These are phyloP conservation scores for Muscina levida DNA, from an alignment of 2,888 invertebrate genomes.

Conservation along the genomic window DNA sequence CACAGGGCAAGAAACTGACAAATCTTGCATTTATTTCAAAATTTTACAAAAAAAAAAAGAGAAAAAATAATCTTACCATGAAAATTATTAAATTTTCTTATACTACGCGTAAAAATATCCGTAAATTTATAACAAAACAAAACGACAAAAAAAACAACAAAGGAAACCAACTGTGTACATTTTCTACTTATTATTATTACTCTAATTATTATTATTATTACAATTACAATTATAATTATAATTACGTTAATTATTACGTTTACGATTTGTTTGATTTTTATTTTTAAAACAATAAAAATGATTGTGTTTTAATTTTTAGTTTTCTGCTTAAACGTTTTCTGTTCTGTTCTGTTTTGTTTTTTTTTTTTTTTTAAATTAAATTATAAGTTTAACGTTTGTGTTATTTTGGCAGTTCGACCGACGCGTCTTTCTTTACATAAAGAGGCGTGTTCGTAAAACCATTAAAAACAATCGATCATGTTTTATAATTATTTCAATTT, in stretches of 20 bases:
- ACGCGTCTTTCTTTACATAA: too few species aligned
- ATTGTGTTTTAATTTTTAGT: conserved; percentile 7
- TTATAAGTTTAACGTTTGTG: conserved; percentile 33
- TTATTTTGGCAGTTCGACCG: too few species aligned
- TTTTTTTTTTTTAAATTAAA: conserved; percentile 31
- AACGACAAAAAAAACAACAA: neutral
- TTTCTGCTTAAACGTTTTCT: too few species aligned
- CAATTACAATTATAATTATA: neutral
- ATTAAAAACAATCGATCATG: neutral
- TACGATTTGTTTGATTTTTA: conserved; percentile 33
- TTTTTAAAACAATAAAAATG: conserved; percentile 2
- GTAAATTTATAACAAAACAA: neutral
- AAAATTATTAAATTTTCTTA: conserved; percentile 23
- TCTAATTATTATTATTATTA: neutral
- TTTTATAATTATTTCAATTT: conserved; percentile 30
- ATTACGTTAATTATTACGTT: conserved; percentile 29
- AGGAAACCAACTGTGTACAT: conserved; percentile 1
- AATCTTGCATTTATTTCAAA: conserved; percentile 31
- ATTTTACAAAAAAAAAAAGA: too few species aligned
- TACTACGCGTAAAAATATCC: neutral
- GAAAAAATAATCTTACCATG: too few species aligned
- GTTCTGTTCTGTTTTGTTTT: conserved; percentile 11
- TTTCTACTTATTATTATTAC: conserved; percentile 17
- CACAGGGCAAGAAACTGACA: neutral
- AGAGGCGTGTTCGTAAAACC: too few species aligned